Conservation (phyloP, 2,113 vertebrate species). For the Sigmodon hispidus region DNA sequence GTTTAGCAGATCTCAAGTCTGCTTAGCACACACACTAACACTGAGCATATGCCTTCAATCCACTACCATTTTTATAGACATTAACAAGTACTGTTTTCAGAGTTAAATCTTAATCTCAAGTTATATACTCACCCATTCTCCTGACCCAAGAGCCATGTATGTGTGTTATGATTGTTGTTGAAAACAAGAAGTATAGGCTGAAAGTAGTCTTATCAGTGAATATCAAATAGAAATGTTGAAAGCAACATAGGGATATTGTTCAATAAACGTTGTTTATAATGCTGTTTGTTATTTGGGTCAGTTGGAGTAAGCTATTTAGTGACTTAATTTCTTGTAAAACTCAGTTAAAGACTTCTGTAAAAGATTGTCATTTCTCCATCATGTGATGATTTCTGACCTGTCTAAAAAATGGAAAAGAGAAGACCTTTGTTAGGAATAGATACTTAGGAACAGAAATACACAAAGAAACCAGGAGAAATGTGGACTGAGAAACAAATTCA, state of each 20-base stretch:
- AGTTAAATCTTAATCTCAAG: neutral
- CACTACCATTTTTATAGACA: neutral
- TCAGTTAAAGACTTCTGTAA: neutral
- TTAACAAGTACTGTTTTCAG: neutral
- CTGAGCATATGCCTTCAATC: neutral
- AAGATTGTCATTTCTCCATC: neutral
- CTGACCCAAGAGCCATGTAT: neutral
- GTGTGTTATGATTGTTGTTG: neutral
- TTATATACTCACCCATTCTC: neutral
- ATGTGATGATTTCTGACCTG: neutral
- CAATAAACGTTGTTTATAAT: neutral
- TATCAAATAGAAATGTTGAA: neutral
- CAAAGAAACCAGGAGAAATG: neutral
- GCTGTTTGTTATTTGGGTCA: neutral
- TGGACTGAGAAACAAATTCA: neutral
- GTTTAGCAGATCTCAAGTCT: neutral
- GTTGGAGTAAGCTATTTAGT: neutral
- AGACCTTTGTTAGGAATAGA: neutral
- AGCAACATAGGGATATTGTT: neutral
- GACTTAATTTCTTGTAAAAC: neutral
- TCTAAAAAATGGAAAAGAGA: neutral
- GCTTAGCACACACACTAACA: neutral
- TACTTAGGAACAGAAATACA: neutral
- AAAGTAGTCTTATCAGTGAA: neutral
- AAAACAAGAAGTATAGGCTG: neutral